Percentiles rank a stretch among this genome's conserved stretches.
phyloP scores from a whole-genome alignment of 2,888 invertebrate genomes.

The Sepiola atlantica region DNA sequence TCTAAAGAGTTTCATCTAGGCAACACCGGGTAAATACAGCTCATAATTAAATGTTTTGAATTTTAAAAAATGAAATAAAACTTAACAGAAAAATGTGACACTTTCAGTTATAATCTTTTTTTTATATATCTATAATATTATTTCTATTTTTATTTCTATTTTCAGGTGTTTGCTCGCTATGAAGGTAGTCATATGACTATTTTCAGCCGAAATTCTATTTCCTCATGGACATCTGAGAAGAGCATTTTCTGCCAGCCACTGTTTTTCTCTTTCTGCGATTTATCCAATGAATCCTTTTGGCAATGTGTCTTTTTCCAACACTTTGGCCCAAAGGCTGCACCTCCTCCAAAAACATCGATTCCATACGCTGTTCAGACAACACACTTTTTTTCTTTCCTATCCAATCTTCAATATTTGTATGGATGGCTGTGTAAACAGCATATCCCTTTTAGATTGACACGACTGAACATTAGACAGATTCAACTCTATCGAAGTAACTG shows the following conservation, averaged over 20 bases:
- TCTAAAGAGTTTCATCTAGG: too few relatives aligned
- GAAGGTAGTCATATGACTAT: conserved; percentile 43
- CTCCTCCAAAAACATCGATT: conserved; percentile 8
- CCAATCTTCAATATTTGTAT: conserved; percentile 34
- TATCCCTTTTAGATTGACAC: neutral
- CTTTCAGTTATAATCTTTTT: too few relatives aligned
- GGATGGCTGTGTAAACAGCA: neutral
- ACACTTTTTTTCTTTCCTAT: neutral
- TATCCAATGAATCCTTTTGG: conserved; percentile 9
- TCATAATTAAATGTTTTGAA: too few relatives aligned
- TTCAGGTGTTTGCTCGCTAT: conserved; percentile 39
- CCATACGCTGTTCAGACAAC: conserved; percentile 8
- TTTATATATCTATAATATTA: neutral
- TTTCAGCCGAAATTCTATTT: neutral
- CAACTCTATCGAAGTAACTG: neutral
- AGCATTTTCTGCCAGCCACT: neutral
- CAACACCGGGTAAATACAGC: too few relatives aligned
- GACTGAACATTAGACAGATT: neutral
- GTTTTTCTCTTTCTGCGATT: neutral
- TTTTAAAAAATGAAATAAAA: too few relatives aligned
- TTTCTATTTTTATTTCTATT: neutral
- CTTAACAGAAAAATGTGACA: too few relatives aligned
- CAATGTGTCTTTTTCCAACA: neutral
- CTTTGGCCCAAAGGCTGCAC: conserved; percentile 5
- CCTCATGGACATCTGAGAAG: conserved; percentile 22